phyloP scores from a whole-genome alignment of 2,888 invertebrate species.

The Leptarthrus brevirostris region DNA sequence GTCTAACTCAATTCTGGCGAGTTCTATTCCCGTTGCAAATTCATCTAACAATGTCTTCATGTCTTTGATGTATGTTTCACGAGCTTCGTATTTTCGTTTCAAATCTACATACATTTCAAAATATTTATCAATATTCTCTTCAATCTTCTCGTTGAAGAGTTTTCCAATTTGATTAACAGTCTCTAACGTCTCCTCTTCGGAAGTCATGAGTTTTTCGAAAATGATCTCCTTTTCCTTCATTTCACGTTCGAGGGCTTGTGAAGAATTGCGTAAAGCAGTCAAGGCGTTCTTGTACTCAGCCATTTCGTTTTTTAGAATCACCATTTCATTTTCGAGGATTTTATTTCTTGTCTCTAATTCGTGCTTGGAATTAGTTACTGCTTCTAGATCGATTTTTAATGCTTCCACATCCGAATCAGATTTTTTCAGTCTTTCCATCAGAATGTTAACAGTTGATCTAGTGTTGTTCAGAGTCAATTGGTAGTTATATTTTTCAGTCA shows the following conservation, averaged over 20 bases:
- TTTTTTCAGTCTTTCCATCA: conserved; percentile 67
- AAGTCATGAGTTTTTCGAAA: conserved; percentile 64
- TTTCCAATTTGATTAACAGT: conserved; percentile 67
- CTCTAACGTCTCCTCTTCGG: conserved; percentile 66
- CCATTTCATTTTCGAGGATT: conserved; percentile 61
- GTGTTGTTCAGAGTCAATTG: conserved; percentile 66
- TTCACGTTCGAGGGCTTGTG: conserved; percentile 64
- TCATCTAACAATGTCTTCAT: conserved; percentile 67
- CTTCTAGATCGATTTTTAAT: conserved; percentile 64
- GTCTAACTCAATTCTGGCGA: conserved; percentile 65
- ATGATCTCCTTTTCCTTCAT: conserved; percentile 66
- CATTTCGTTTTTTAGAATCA: conserved; percentile 59
- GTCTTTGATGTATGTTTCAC: conserved; percentile 66
- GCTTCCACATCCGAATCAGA: conserved; percentile 67
- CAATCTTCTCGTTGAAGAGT: conserved; percentile 67
- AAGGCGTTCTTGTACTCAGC: conserved; percentile 61
- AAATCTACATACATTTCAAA: conserved; percentile 65
- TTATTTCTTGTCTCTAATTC: conserved; percentile 62
- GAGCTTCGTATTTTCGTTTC: conserved; percentile 65
- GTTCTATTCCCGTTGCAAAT: conserved; percentile 66
- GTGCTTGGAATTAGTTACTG: conserved; percentile 61
- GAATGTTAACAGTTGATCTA: conserved; percentile 65
- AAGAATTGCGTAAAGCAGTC: conserved; percentile 60
- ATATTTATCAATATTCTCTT: conserved; percentile 65
- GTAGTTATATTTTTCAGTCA: conserved; percentile 67